These are phyloP conservation scores for Rhabditoides inermis DNA, from an alignment of 2,888 invertebrate genomes.

Conservation along the genomic window DNA sequence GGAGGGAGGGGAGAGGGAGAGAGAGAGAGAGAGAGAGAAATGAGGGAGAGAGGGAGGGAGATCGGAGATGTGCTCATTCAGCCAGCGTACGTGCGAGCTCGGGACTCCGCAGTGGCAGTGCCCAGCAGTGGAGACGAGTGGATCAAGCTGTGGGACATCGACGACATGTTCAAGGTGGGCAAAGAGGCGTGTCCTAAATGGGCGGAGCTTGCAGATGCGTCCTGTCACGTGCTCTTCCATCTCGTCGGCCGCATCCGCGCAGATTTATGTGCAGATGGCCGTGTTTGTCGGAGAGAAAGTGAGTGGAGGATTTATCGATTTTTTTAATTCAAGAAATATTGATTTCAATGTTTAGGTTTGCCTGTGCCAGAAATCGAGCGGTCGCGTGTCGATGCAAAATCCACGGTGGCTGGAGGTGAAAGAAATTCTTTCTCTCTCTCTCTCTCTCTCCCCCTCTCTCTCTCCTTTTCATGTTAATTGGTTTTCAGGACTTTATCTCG, in stretches of 20 bases:
- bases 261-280: too few species aligned
- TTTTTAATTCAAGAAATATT: background rate
- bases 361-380: background rate
- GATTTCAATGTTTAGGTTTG: background rate
- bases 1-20: too few species aligned
- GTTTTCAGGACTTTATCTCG: slow-evolving; percentile 48
- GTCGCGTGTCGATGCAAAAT: slow-evolving; percentile 55
- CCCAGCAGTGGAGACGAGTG: background rate
- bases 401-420: slow-evolving; percentile 57
- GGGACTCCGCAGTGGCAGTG: slow-evolving; percentile 9
- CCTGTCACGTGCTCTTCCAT: slow-evolving; percentile 25
- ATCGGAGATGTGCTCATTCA: too few species aligned
- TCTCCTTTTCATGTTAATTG: too few species aligned
- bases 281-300: too few species aligned
- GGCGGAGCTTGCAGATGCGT: slow-evolving; percentile 30
- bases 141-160: slow-evolving; percentile 42
- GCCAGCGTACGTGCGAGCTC: slow-evolving; percentile 36
- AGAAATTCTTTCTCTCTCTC: too few species aligned
- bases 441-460: too few species aligned
- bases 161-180: slow-evolving; percentile 33
- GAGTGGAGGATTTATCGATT: too few species aligned
- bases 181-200: slow-evolving; percentile 24
- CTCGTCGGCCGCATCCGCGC: too few species aligned
- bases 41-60: too few species aligned
- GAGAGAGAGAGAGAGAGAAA: too few species aligned